Conservation (phyloP, 2,797 vertebrate genomes). For the Acanthopagrus latus region DNA sequence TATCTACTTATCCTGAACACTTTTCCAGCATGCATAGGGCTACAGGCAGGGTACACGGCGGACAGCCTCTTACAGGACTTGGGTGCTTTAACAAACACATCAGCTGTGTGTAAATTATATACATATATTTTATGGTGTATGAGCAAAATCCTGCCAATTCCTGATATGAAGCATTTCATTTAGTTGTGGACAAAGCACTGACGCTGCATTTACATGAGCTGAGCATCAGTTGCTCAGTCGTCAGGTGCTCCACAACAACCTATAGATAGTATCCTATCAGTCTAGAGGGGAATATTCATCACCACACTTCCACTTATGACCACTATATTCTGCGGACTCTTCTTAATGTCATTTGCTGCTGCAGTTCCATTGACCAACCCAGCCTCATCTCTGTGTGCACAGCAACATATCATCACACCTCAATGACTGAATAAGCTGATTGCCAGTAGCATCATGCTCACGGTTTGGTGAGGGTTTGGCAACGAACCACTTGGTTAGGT, state of each 20-base stretch:
- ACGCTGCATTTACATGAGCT: background rate
- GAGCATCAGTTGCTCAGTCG: background rate
- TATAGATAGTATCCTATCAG: too few relatives aligned
- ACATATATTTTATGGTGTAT: background rate
- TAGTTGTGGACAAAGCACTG: background rate
- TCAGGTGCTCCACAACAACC: background rate
- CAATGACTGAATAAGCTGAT: too few relatives aligned
- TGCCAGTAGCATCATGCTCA: too few relatives aligned
- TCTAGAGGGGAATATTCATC: too few relatives aligned
- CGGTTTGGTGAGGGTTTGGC: too few relatives aligned
- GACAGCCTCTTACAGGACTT: background rate
- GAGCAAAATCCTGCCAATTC: background rate
- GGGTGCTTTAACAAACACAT: constrained; percentile 5
- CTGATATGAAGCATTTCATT: background rate
- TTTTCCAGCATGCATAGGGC: background rate
- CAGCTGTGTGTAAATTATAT: background rate
- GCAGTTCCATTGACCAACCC: background rate
- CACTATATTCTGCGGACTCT: too few relatives aligned
- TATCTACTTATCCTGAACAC: background rate
- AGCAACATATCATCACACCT: too few relatives aligned
- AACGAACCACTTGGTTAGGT: too few relatives aligned
- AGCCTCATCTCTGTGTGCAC: background rate
- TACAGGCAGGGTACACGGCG: background rate
- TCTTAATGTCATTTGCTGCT: too few relatives aligned
- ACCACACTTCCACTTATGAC: too few relatives aligned